Percentiles rank a stretch among this genome's conserved stretches.
Conservation (phyloP, 2,797 vertebrate genomes). For the Notoglanidium macrostoma region DNA sequence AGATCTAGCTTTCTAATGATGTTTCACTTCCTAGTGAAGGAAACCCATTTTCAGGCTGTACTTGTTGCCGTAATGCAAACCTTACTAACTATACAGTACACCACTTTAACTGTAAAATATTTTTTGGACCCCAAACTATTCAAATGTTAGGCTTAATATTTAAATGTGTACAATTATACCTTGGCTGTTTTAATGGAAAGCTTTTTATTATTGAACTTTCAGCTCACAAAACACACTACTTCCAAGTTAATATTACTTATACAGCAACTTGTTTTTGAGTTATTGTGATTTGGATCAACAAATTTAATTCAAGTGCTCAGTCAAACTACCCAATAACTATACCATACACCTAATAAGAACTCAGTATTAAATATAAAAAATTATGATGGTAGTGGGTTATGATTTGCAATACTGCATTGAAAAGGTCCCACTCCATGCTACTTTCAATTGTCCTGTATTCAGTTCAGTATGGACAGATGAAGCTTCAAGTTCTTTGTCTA, state of each 20-base stretch:
- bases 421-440: background rate
- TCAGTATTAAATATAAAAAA: background rate
- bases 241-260: background rate
- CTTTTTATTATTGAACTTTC: background rate
- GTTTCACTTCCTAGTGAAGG: background rate
- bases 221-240: background rate
- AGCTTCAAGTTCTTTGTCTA: background rate
- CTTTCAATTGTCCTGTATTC: background rate
- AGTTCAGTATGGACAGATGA: background rate
- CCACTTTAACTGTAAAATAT: background rate
- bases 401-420: background rate
- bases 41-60: background rate
- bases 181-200: background rate
- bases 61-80: background rate
- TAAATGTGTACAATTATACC: background rate
- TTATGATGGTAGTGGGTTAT: background rate
- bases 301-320: background rate
- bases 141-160: background rate
- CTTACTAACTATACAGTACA: too few species aligned
- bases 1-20: background rate
- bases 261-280: background rate
- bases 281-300: background rate
- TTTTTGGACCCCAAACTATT: background rate
- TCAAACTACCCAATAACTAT: background rate
- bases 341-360: too few species aligned